Evolutionary conservation across 2,888 invertebrate genomes (phyloP).

Genomic region (Clunio marinus): DNA sequence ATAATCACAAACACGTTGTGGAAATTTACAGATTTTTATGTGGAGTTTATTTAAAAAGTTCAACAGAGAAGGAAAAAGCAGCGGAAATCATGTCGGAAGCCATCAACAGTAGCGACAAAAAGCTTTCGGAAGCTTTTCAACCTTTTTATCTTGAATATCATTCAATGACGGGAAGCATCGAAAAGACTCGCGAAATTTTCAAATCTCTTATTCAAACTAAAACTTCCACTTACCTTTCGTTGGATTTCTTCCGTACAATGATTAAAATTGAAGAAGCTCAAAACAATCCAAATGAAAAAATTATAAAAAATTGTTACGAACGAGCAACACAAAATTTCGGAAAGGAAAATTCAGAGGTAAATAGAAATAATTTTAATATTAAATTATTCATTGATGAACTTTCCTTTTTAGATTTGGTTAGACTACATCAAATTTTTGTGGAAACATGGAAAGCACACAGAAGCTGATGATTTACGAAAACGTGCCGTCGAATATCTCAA

Average conservation of each 20-base stretch:
- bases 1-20: neutral
- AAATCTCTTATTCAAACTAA: neutral
- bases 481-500: neutral
- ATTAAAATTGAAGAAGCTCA: conserved; percentile 14
- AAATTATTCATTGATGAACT: neutral
- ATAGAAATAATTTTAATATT: neutral
- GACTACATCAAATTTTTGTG: conserved; percentile 17
- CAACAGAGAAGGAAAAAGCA: neutral
- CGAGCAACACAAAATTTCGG: conserved; percentile 16
- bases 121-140: conserved; percentile 6
- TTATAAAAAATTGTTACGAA: conserved; percentile 11
- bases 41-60: neutral
- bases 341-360: neutral
- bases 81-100: neutral
- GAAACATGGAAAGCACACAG: neutral
- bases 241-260: conserved; percentile 21
- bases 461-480: neutral
- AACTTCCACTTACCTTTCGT: neutral
- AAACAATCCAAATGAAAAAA: neutral
- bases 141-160: conserved; percentile 15
- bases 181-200: conserved; percentile 23
- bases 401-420: conserved; percentile 24
- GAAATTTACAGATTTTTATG: conserved; percentile 19
- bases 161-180: neutral
- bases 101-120: neutral